Base-by-base conservation (phyloP, 2,797 vertebrate genomes). In the Spheniscus humboldti region DNA sequence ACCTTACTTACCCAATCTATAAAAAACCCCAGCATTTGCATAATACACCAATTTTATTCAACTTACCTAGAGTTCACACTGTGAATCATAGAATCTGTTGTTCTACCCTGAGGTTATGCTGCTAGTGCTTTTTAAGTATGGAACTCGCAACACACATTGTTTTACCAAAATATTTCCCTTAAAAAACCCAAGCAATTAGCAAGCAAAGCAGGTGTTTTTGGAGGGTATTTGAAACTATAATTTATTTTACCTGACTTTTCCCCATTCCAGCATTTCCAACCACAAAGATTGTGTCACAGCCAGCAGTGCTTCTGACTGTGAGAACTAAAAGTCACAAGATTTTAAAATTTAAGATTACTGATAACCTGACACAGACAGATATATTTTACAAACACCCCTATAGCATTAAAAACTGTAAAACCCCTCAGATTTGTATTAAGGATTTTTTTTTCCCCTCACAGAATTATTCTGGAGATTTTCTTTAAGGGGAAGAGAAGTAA, bases 181-280 rank as follows among this genome's bases (percentile, higher is more conserved):
- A 9, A 68, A 69, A 86, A 47, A 1, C 0, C 3, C 45, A 75
- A 59, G 35, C 17, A 86, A 79, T 71, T 64, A 78, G 31, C 41
- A 84, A 74, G 53, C 11, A 90, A 83, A 90, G 11, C 18, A 68
- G 41, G 37, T 72, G 14, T 0, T 53, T 75, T 33, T 4, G 13
- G 28, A 77, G 18, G 3, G 9, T 50, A 62, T 52, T 66, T 86
- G 33, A 88, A 90, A 87, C 64, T 10, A 39, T 8, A 27, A 52
- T 68, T 74, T 86, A 24, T 82, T 82, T 94, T 87, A 98, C 98
- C 98, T 98, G 98, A 90, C 97, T 99, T 96, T 99, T 98, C 77
- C 98, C 98, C 53, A 98, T 98, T 94, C 98, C 98, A 85, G 98
- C 97, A 91, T 98, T 98, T 24, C 98, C 98, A 24, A 98, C 98